Evolutionary conservation across 2,888 invertebrate species (phyloP).

Genomic region (Cremastinae sp.): DNA sequence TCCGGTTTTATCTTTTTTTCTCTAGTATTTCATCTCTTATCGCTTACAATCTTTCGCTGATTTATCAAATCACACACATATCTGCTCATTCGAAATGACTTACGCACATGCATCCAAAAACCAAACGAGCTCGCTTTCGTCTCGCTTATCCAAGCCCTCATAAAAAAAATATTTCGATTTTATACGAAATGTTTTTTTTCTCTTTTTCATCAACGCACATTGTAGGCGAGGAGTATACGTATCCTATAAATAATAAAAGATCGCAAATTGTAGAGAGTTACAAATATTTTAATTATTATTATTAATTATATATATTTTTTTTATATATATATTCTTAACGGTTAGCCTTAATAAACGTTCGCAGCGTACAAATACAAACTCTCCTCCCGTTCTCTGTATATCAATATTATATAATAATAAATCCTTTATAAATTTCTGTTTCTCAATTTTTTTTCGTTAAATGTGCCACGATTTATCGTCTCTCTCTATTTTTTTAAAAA

Average conservation of each 20-base stretch:
- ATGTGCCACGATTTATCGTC: slow-evolving; percentile 26
- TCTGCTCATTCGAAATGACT: no score
- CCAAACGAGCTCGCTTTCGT: slow-evolving; percentile 25
- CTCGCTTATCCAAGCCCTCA: slow-evolving; percentile 25
- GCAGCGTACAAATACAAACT: slow-evolving; percentile 50
- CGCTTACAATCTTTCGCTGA: no score
- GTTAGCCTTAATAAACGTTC: slow-evolving; percentile 46
- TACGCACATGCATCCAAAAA: neutral
- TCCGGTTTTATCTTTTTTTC: no score
- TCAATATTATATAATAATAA: slow-evolving; percentile 14
- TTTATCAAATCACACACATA: no score
- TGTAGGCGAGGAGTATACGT: slow-evolving; percentile 34
- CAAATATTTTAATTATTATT: slow-evolving; percentile 26
- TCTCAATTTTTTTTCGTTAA: slow-evolving; percentile 26
- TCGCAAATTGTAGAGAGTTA: slow-evolving; percentile 43
- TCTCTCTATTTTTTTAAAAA: neutral
- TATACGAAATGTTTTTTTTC: slow-evolving; percentile 25
- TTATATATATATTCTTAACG: slow-evolving; percentile 37
- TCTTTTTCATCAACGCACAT: slow-evolving; percentile 42
- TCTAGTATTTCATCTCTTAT: no score
- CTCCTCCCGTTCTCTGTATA: slow-evolving; percentile 29
- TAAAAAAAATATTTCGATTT: slow-evolving; percentile 12
- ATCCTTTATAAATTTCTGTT: slow-evolving; percentile 1
- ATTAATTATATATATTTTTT: neutral
- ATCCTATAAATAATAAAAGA: slow-evolving; percentile 17